These are phyloP conservation scores for Neogobius melanostomus DNA, from an alignment of 2,113 vertebrate species.

Conservation along the genomic window DNA sequence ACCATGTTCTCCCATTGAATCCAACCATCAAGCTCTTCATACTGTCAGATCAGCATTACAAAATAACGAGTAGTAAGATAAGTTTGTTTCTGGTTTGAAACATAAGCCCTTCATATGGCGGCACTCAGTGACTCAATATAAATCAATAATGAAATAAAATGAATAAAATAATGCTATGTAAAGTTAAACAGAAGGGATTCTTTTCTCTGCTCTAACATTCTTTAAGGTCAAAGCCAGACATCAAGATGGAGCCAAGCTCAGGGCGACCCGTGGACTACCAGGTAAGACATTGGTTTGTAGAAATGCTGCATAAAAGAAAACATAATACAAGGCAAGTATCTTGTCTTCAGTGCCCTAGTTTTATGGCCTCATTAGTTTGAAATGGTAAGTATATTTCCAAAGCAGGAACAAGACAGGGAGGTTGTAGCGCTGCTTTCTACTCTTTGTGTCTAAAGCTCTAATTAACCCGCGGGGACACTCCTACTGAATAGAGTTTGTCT, in stretches of 20 bases:
- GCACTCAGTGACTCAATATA: no score
- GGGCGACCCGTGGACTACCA: conserved; percentile 96
- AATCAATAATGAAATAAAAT: no score
- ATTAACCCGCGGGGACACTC: conserved; percentile 55
- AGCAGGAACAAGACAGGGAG: conserved; percentile 1
- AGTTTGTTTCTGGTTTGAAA: no score
- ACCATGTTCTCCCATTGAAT: no score
- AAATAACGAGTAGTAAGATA: no score
- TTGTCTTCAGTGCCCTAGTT: conserved; percentile 21
- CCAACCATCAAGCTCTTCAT: no score
- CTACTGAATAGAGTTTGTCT: conserved; percentile 14
- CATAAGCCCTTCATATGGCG: no score
- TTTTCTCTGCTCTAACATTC: not conserved
- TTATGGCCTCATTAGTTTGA: conserved; percentile 33
- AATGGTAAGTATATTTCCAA: conserved; percentile 1
- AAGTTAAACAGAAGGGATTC: no score
- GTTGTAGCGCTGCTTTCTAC: conserved; percentile 5
- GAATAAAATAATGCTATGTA: no score
- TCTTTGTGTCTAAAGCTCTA: conserved; percentile 22
- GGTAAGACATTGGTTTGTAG: conserved; percentile 39
- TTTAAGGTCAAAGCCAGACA: conserved; percentile 93
- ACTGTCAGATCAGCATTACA: no score
- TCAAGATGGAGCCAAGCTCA: conserved; percentile 93
- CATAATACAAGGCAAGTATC: not conserved
- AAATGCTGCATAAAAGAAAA: not conserved